Base-by-base conservation (phyloP, 2,113 vertebrate genomes). In the Ailurus styani region DNA sequence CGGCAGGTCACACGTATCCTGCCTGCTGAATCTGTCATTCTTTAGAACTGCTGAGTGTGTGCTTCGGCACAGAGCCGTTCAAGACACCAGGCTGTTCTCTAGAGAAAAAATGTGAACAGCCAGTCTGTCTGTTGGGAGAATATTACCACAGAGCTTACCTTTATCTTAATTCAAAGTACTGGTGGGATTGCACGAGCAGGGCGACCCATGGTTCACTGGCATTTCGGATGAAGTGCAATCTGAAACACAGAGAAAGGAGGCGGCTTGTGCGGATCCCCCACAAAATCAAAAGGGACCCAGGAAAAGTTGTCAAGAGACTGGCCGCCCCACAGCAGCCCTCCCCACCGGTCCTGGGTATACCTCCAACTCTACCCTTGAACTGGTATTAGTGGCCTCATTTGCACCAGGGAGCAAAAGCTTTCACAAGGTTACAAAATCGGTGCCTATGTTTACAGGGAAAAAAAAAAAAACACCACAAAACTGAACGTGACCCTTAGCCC, bases 311-410 rank as follows among this genome's bases (percentile, higher is more conserved):
- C 8, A 50, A 29, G 87, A 90, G 66, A 8, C 14, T 2, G 6
- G 47, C 1, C 1, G 2, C 29, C 15, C n/a, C n/a, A 20, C 78
- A 52, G 21, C 25, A n/a, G 25, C 13, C 34, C 54, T 9, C 9
- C 13, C 45, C 0, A 0, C 1, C 12, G 5, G 13, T 23, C 42
- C 52, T 1, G 54, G 25, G 47, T 2, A 9, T 40, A 85, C 27
- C 57, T 72, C 57, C 29, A 14, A 18, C 18, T 21, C 15, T 6
- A 11, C n/a, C 6, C 0, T 0, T 1, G 6, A 8, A 50, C 54
- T 25, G 13, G 17, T 42, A 62, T 27, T 20, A 42, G 64, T 14
- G 4, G 55, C 23, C 62, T 66, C 29, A 7, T 31, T 62, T 75
- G 50, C 29, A 31, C 40, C 40, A 21, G 85, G 70, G 54, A 54